Base-by-base conservation (phyloP, 1,140 invertebrate species). In the Tenebrio molitor region DNA sequence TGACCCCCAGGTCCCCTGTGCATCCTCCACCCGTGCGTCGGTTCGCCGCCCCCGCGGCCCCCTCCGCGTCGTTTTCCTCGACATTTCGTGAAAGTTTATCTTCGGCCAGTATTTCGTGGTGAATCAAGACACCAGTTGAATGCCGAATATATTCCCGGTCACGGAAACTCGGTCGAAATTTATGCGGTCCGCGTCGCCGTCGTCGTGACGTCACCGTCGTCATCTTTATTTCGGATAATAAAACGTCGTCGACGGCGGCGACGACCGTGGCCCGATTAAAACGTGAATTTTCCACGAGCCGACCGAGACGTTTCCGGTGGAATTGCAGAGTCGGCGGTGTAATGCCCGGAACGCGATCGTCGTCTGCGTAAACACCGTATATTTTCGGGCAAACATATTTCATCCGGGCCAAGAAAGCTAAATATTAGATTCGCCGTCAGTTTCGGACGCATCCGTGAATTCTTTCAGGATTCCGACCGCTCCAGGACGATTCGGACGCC, bases 391-490 rank as follows among this genome's bases (percentile, higher is more conserved):
- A 66, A 66, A 66, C 64, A 66, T 66, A 46, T 66, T 41, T 66
- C 42, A 66, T 66, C 64, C 42, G 36, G 36, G 6, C 16, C 14
- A 42, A 33, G 64, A 66, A 66, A 66, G 64, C 64, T 66, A 66
- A 66, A 66, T 66, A 66, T 66, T 66, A 66, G 64, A 66, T 66
- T 66, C 42, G 36, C 64, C 64, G 64, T 66, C 64, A 66, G 63
- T 21, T 36, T 65, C 62, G 17, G 50, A 58, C 23, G 23, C 29
- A 58, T 58, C 50, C 19, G 19, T 58, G 50, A 58, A 58, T 58
- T 58, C 50, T 58, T 58, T 25, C 50, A 25, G 50, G 50, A 58
- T 58, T 58, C 23, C 15, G 10, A 8, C 36, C 36, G 12, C 12
- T 39, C 12, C 36, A 7, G 5, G 36, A 12, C 36, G 36, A 39